Percentiles rank a stretch among this genome's conserved stretches.
Evolutionary conservation across 2,113 vertebrate species (phyloP).

Genomic region (Sorex fumeus): DNA sequence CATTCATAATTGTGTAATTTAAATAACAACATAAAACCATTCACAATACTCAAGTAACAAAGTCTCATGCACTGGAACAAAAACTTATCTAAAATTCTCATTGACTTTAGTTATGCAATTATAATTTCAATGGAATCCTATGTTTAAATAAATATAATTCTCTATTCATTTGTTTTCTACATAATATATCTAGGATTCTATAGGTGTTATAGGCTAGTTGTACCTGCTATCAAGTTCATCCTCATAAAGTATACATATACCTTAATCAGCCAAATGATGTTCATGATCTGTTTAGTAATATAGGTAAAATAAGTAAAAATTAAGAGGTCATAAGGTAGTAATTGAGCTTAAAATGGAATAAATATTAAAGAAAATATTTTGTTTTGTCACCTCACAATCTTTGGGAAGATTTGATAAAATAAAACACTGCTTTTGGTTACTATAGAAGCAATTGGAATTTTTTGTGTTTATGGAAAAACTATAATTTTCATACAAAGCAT

Average conservation of each 20-base stretch:
- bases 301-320: constrained; percentile 4
- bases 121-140: background rate
- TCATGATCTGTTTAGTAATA: constrained; percentile 32
- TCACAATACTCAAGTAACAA: background rate
- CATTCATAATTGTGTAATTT: background rate
- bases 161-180: constrained; percentile 40
- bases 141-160: background rate
- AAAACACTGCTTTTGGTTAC: background rate
- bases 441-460: background rate
- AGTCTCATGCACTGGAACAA: background rate
- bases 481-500: background rate
- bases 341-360: constrained; percentile 46
- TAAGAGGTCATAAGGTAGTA: constrained; percentile 29
- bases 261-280: constrained; percentile 51
- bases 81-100: constrained; percentile 17
- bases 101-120: background rate
- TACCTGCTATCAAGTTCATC: constrained; percentile 39
- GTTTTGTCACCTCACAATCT: constrained; percentile 33
- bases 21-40: background rate
- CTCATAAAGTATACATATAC: background rate
- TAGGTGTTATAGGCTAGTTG: background rate
- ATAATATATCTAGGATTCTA: no score
- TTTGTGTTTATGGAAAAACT: background rate
- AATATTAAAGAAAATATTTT: constrained; percentile 62
- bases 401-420: constrained; percentile 11